A percentile compares a stretch with the other conserved stretches of the same genome.
Evolutionary conservation across 2,797 vertebrate species (phyloP).

Genomic region (Cynodonichthys magdalenae): DNA sequence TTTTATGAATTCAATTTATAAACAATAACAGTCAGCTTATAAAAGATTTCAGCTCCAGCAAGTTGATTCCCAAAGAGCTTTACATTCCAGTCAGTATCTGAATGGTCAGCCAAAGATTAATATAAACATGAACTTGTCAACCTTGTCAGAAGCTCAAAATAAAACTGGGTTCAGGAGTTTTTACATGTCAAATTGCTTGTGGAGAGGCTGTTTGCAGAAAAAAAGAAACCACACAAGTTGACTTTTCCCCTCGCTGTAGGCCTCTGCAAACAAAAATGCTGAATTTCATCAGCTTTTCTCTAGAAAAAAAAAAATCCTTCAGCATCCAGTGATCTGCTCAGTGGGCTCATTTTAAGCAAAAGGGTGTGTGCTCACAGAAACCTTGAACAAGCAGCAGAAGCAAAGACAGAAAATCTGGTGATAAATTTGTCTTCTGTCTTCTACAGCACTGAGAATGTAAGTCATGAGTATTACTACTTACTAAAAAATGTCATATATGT

Average conservation of each 20-base stretch:
- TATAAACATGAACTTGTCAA: background rate
- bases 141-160: background rate
- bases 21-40: too few species aligned
- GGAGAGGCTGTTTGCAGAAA: background rate
- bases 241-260: constrained; percentile 18
- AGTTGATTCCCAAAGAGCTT: background rate
- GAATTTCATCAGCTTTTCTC: constrained; percentile 52
- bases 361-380: constrained; percentile 33
- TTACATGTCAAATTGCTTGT: constrained; percentile 5
- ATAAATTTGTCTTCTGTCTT: constrained; percentile 1
- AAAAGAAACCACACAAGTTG: constrained; percentile 4
- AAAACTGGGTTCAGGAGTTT: background rate
- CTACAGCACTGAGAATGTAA: constrained; percentile 23
- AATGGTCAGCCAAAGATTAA: background rate
- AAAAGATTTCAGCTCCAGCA: too few species aligned
- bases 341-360: constrained; percentile 49
- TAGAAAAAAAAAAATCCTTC: constrained; percentile 16
- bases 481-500: background rate
- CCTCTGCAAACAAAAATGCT: constrained; percentile 50
- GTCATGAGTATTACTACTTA: background rate
- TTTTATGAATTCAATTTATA: too few species aligned
- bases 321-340: constrained; percentile 38
- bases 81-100: background rate
- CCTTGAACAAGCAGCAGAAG: constrained; percentile 31
- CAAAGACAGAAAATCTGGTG: constrained; percentile 12